These are phyloP conservation scores for Prunella fulvescens DNA, from an alignment of 2,113 vertebrate genomes.

Conservation along the genomic window DNA sequence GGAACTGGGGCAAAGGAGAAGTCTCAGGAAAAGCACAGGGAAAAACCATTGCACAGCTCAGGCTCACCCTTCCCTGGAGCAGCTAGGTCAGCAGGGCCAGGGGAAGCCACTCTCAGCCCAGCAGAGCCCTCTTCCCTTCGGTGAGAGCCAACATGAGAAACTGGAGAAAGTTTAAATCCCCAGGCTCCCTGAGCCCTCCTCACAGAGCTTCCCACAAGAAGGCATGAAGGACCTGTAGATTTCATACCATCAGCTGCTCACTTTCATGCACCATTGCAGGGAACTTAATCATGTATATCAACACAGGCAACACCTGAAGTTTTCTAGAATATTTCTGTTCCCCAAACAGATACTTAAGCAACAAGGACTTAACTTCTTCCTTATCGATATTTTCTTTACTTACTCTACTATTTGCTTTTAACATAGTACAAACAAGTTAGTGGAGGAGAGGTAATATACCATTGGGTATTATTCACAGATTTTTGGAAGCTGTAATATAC, in stretches of 20 bases:
- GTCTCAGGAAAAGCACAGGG: not conserved
- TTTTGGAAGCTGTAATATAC: not conserved
- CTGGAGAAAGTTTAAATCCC: not conserved
- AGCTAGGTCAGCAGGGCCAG: not conserved
- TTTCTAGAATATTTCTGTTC: not conserved
- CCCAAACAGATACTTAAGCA: not conserved
- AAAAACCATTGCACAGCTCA: not conserved
- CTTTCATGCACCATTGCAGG: not conserved
- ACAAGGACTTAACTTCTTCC: not conserved
- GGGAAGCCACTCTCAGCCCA: fast-evolving
- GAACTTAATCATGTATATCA: not conserved
- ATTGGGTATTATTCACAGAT: not conserved
- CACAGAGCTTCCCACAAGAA: not conserved
- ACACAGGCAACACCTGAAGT: not conserved
- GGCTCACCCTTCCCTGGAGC: not conserved
- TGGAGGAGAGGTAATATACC: not conserved
- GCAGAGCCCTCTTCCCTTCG: fast-evolving
- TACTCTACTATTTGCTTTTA: not conserved
- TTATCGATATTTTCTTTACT: not conserved
- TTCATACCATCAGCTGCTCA: not conserved
- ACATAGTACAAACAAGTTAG: not conserved
- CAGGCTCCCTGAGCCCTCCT: not conserved
- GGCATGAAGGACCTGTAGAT: not conserved
- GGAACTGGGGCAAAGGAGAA: not conserved
- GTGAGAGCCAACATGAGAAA: not conserved